phyloP scores from a whole-genome alignment of 2,888 invertebrate species.

The Diaprepes abbreviatus region DNA sequence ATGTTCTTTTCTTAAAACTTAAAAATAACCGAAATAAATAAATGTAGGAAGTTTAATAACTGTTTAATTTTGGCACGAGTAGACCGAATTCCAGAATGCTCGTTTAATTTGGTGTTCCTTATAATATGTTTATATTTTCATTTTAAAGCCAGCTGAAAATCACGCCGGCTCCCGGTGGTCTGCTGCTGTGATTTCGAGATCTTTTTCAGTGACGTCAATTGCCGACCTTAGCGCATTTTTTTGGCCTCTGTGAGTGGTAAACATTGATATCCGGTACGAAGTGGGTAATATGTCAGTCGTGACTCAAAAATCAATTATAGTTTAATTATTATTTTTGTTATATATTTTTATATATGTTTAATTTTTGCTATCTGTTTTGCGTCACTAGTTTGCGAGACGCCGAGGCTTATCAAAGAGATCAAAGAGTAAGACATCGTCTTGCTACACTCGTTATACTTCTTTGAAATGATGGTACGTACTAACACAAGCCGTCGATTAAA shows the following conservation, averaged over 20 bases:
- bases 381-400: constrained; percentile 38
- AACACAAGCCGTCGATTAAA: background rate
- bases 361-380: constrained; percentile 18
- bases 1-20: background rate
- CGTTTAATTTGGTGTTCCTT: background rate
- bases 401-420: constrained; percentile 31
- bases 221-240: constrained; percentile 42
- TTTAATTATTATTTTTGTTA: constrained; percentile 13
- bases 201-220: constrained; percentile 43
- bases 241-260: constrained; percentile 34
- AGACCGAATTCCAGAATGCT: background rate
- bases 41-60: constrained; percentile 11
- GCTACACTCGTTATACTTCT: constrained; percentile 1
- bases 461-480: background rate
- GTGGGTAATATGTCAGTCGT: constrained; percentile 1
- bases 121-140: constrained; percentile 14
- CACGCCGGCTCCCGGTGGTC: constrained; percentile 46
- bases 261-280: background rate
- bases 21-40: constrained; percentile 1
- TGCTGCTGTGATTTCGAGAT: constrained; percentile 33
- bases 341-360: background rate
- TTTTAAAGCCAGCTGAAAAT: constrained; percentile 43
- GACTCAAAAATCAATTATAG: constrained; percentile 24
- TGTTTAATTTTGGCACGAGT: constrained; percentile 1
- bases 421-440: constrained; percentile 27